Conservation (phyloP, 1,140 invertebrate species). For the Micrasema minimum region DNA sequence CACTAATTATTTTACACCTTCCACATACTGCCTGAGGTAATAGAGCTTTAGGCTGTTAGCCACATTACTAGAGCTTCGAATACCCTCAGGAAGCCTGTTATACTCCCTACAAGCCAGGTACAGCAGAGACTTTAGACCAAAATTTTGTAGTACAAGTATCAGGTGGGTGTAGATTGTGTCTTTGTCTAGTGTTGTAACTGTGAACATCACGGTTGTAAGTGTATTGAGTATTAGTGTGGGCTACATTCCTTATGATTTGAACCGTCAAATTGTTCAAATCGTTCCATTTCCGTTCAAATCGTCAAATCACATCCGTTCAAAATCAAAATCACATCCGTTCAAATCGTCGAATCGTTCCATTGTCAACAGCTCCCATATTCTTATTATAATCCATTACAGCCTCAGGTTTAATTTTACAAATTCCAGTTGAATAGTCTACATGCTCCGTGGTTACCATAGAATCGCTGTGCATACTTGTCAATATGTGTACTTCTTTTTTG, state of each 20-base stretch:
- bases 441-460: background rate
- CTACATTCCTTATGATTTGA: too few relatives aligned
- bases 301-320: background rate
- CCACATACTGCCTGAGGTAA: background rate
- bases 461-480: background rate
- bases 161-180: too few relatives aligned
- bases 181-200: too few relatives aligned
- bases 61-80: too few relatives aligned
- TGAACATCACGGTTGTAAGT: too few relatives aligned
- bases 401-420: conserved; percentile 10
- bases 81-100: too few relatives aligned
- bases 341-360: background rate
- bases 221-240: too few relatives aligned
- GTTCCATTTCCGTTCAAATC: background rate
- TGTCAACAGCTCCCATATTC: conserved; percentile 9
- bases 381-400: conserved; percentile 3
- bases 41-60: too few relatives aligned
- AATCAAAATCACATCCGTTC: background rate
- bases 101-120: too few relatives aligned
- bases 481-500: background rate
- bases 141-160: too few relatives aligned
- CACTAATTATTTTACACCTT: background rate
- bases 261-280: background rate
- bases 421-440: background rate
- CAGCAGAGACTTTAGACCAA: too few relatives aligned